Evolutionary conservation across 2,797 vertebrate species (phyloP).

Genomic region (Mionectes olivaceus): DNA sequence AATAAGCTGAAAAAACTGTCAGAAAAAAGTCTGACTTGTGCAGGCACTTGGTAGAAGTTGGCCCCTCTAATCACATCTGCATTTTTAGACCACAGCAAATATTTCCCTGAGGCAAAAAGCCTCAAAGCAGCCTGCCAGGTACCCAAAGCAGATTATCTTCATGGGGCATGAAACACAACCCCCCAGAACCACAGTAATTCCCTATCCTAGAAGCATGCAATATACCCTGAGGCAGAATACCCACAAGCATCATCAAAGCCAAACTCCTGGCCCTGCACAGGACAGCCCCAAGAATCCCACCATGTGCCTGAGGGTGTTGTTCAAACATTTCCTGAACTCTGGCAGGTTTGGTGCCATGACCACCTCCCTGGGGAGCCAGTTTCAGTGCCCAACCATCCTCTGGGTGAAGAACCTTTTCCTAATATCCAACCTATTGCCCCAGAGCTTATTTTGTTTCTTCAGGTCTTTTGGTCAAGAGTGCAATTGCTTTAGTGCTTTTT

Average conservation of each 20-base stretch:
- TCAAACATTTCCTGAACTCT: neutral
- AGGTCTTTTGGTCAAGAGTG: neutral
- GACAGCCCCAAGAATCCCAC: neutral
- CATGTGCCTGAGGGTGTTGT: too few species aligned
- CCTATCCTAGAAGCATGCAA: neutral
- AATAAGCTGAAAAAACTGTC: neutral
- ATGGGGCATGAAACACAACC: fast-evolving
- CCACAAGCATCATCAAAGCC: neutral
- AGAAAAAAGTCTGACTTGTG: neutral
- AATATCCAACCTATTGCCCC: fast-evolving
- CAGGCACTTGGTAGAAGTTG: neutral
- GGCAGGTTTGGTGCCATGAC: neutral
- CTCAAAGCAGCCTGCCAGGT: neutral
- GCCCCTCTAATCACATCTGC: neutral
- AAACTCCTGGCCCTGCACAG: neutral
- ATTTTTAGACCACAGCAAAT: neutral
- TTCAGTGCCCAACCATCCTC: neutral
- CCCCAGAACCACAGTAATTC: neutral
- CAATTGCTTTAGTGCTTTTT: neutral
- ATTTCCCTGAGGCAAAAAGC: neutral
- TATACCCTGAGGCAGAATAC: neutral
- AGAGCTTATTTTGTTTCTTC: neutral
- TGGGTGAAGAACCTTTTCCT: neutral
- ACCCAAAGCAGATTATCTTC: neutral
- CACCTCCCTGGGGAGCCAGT: neutral